Evolutionary conservation across 2,797 vertebrate genomes (phyloP).

Genomic region (Eupleurogrammus muticus): DNA sequence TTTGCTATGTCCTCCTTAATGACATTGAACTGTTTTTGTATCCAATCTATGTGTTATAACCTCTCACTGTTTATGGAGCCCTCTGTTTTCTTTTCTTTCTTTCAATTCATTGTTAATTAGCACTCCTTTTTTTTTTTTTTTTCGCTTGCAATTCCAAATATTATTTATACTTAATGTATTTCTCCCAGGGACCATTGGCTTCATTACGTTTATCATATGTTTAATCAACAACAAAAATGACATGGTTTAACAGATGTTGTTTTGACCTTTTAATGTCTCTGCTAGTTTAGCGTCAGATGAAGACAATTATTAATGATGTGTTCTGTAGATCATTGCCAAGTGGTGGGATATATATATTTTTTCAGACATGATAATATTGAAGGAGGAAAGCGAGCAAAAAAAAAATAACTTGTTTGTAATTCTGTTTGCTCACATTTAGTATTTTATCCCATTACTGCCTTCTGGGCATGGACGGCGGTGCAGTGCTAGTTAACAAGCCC

Average conservation of each 20-base stretch:
- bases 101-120: background rate
- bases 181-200: background rate
- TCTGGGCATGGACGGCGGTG: conserved; percentile 7
- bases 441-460: conserved; percentile 27
- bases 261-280: background rate
- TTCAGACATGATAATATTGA: background rate
- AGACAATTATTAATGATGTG: background rate
- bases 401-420: background rate
- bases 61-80: background rate
- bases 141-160: conserved; percentile 23
- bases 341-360: background rate
- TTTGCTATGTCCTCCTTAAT: conserved; percentile 22
- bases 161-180: background rate
- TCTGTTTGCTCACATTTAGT: conserved; percentile 1
- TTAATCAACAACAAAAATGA: conserved; percentile 13
- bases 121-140: background rate
- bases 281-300: background rate
- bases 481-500: conserved; percentile 27
- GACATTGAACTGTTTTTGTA: background rate
- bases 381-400: background rate
- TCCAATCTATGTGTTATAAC: too few relatives aligned
- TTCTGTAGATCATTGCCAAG: background rate
- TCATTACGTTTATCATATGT: background rate
- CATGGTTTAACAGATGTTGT: background rate
- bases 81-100: background rate